These are phyloP conservation scores for Gila robusta DNA, from an alignment of 2,797 vertebrate species.

Conservation along the genomic window DNA sequence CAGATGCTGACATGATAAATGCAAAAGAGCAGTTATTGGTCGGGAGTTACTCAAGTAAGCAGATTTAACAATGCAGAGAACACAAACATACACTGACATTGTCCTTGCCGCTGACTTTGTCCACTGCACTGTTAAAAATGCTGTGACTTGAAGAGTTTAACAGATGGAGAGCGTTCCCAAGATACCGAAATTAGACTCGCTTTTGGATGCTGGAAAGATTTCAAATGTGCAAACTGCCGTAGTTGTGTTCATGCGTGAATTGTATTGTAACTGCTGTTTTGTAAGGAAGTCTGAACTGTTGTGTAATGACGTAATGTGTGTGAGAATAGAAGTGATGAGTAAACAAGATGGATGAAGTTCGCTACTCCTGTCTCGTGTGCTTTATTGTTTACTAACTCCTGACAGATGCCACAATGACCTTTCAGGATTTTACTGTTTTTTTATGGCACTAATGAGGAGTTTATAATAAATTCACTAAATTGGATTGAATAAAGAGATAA, in stretches of 20 bases:
- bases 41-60: conserved; percentile 23
- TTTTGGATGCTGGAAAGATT: conserved; percentile 25
- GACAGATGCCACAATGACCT: background rate
- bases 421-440: background rate
- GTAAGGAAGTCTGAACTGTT: background rate
- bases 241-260: background rate
- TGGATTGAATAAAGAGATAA: background rate
- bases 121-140: conserved; percentile 52
- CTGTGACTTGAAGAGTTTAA: conserved; percentile 52
- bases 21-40: conserved; percentile 26
- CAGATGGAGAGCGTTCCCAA: conserved; percentile 53
- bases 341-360: background rate
- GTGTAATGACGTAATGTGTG: background rate
- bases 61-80: conserved; percentile 38
- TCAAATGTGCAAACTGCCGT: background rate
- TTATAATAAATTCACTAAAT: background rate
- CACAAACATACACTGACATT: conserved; percentile 33
- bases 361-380: background rate
- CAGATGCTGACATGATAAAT: conserved; percentile 47
- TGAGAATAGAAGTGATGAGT: background rate
- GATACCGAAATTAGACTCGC: conserved; percentile 43
- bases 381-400: background rate
- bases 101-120: conserved; percentile 55
- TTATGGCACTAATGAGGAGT: background rate
- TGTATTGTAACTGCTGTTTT: background rate